Evolutionary conservation across 35 echinoderm and acorn worm genomes (phyloP).

Genomic region (Diadema setosum): DNA sequence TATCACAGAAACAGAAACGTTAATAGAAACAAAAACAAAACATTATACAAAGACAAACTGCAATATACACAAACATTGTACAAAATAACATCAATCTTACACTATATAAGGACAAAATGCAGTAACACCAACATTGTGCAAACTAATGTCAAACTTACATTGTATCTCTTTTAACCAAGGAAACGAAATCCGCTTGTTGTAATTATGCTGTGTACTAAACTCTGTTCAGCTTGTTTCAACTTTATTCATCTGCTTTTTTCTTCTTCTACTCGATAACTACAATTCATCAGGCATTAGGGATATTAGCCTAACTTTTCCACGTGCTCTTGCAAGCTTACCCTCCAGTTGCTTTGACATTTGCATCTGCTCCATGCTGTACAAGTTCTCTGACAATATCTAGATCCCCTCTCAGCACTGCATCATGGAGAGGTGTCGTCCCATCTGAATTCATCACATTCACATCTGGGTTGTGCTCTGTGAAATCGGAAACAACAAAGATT

Average conservation of each 20-base stretch:
- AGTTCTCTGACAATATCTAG: constrained; percentile 58
- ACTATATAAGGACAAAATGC: too few relatives aligned
- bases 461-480: constrained; percentile 19
- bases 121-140: too few relatives aligned
- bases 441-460: constrained; percentile 76
- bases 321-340: constrained; percentile 50
- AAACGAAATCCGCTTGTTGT: too few relatives aligned
- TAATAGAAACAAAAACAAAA: too few relatives aligned
- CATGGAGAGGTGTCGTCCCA: constrained; percentile 82
- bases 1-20: too few relatives aligned
- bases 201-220: too few relatives aligned
- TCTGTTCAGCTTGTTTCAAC: too few relatives aligned
- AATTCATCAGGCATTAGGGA: not conserved
- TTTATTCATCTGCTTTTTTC: not conserved
- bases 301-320: not conserved
- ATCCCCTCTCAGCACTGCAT: constrained; percentile 81
- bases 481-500: not conserved
- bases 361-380: constrained; percentile 46
- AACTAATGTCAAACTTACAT: too few relatives aligned
- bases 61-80: too few relatives aligned
- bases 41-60: too few relatives aligned
- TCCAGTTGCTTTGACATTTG: constrained; percentile 38
- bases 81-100: too few relatives aligned
- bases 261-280: not conserved
- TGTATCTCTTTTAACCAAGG: too few relatives aligned